Evolutionary conservation across 30 jellyfish, hydroid and myxozoan genomes (phyloP).

Genomic region (Clytia hemisphaerica): DNA sequence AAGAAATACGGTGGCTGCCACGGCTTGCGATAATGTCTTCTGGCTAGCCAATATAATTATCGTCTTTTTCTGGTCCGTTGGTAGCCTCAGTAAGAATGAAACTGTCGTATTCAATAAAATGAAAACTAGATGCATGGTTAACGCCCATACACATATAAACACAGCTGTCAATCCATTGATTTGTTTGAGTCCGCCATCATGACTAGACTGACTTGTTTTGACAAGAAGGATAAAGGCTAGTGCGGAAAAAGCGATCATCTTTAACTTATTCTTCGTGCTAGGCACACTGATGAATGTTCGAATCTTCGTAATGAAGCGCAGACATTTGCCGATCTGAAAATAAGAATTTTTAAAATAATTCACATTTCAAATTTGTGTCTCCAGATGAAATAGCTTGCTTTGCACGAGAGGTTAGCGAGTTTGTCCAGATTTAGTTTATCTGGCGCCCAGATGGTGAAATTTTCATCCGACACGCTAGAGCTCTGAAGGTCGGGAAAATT

Average conservation of each 20-base stretch:
- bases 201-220: constrained; percentile 81
- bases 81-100: constrained; percentile 41
- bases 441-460: too few relatives aligned
- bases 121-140: constrained; percentile 55
- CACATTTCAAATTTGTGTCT: too few relatives aligned
- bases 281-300: constrained; percentile 26
- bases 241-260: constrained; percentile 47
- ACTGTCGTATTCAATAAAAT: constrained; percentile 50
- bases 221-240: constrained; percentile 58
- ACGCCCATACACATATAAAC: constrained; percentile 53
- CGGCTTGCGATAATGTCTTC: constrained; percentile 70
- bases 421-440: too few relatives aligned
- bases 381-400: too few relatives aligned
- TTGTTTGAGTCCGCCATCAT: constrained; percentile 52
- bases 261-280: constrained; percentile 44
- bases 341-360: too few relatives aligned
- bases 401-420: too few relatives aligned
- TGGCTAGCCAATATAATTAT: constrained; percentile 77
- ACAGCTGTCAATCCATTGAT: constrained; percentile 35
- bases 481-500: too few relatives aligned
- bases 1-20: constrained; percentile 53
- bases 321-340: constrained; percentile 77
- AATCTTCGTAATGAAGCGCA: constrained; percentile 51
- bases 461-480: too few relatives aligned
- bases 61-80: constrained; percentile 43